Evolutionary conservation across 2,888 invertebrate species (phyloP), one percentile per base, ranked within the genome.

Genomic region (Xanthorhoe spadicearia): DNA sequence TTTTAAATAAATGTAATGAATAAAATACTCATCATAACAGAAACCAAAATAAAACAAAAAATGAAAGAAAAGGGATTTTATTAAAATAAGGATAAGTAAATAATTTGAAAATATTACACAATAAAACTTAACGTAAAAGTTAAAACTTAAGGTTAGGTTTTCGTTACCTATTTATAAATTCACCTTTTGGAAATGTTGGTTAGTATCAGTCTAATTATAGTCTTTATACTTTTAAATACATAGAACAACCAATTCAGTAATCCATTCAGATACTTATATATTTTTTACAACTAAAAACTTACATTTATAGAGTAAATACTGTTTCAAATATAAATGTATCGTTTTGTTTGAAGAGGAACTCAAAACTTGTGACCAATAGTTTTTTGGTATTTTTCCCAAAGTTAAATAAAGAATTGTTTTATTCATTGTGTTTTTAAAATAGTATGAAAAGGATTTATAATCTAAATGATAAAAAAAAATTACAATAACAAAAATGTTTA

Each of bases 41-140:
- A 13, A 43, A 28, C 49, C 53, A 35, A 68, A 69, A 66, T 67
- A 67, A 69, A 72, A 66, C 67, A 50, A 68, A 55, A 49, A 59
- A 10, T 13, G 10, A 59, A 61, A 46, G 59, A 56, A 64, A 62
- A 64, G 68, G 23, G 54, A 43, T 68, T 77, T 77, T 75, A 76
- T 72, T 75, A 60, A 54, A 71, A 72, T 60, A 51, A 70, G 57
- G 51, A 43, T 65, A 67, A 66, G 72, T 68, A 66, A 68, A 70
- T 67, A 70, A 57, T 64, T 64, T 59, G 56, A 67, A 75, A 76
- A 72, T 74, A 77, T 76, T 77, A 77, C 61, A 75, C 73, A 66
- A 61, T 63, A 72, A 74, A 66, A 64, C 70, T 65, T 64, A 70
- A 73, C 69, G 32, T 54, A 54, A 53, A 48, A 59, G 19, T 54